These are phyloP conservation scores for Catonia carolina DNA, from an alignment of 2,888 invertebrate genomes.

Conservation along the genomic window DNA sequence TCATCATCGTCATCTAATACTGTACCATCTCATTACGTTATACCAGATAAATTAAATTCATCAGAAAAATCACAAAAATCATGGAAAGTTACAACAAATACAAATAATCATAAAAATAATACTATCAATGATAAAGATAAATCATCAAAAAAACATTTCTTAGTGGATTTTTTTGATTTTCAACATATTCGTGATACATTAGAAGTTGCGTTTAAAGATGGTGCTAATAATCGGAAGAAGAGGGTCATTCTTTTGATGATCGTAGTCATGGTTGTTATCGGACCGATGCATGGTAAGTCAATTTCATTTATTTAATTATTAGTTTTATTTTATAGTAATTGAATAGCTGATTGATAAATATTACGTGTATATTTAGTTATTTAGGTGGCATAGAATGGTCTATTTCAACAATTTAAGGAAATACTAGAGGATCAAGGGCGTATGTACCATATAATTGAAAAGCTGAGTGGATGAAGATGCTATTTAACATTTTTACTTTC, in stretches of 20 bases:
- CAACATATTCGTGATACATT: conserved; percentile 71
- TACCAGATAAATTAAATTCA: conserved; percentile 35
- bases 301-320: too few species aligned
- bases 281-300: conserved; percentile 74
- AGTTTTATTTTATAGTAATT: too few species aligned
- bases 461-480: too few species aligned
- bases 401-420: too few species aligned
- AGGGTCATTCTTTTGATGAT: conserved; percentile 71
- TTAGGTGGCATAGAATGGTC: too few species aligned
- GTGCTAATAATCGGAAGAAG: conserved; percentile 64
- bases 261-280: conserved; percentile 77
- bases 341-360: too few species aligned
- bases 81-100: neutral
- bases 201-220: conserved; percentile 69
- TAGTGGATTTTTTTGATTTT: conserved; percentile 67
- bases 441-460: too few species aligned
- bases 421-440: too few species aligned
- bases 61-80: neutral
- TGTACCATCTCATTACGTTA: neutral
- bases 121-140: too few species aligned
- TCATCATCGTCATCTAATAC: conserved; percentile 17
- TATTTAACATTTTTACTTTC: too few species aligned
- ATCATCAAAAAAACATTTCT: conserved; percentile 42
- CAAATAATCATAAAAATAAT: too few species aligned
- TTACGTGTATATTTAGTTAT: too few species aligned